phyloP scores from a whole-genome alignment of 2,888 invertebrate genomes.

The Steromphala cineraria region DNA sequence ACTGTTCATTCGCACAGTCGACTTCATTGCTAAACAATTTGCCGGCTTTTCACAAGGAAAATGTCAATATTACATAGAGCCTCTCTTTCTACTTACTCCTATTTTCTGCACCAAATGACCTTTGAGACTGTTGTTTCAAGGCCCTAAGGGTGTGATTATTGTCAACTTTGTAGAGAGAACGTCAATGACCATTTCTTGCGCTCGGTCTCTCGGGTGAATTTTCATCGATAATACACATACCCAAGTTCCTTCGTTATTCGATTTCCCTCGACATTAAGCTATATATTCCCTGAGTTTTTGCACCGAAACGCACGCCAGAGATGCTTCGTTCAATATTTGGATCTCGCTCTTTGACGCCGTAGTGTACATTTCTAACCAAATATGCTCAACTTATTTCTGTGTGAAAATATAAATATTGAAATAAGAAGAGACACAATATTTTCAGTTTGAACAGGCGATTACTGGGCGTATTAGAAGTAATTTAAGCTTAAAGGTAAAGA shows the following conservation, averaged over 20 bases:
- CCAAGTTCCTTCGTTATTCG: neutral
- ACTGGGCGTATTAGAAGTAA: neutral
- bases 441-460: conserved; percentile 2
- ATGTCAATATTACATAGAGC: neutral
- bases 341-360: neutral
- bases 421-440: conserved; percentile 1
- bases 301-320: conserved; percentile 7
- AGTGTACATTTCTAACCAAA: conserved; percentile 11
- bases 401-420: conserved; percentile 17
- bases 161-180: neutral
- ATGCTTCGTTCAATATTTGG: conserved; percentile 5
- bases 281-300: neutral
- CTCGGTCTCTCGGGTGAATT: neutral
- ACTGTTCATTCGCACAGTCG: too few species aligned
- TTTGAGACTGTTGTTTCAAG: neutral
- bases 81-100: neutral
- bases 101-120: neutral
- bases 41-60: neutral
- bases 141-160: neutral
- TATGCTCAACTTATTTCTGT: conserved; percentile 16
- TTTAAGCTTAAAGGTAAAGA: neutral
- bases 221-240: neutral
- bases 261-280: neutral
- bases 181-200: neutral
- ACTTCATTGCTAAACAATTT: too few species aligned